These are phyloP conservation scores for Petrosia ficiformis DNA, from an alignment of 37 sponge, comb jelly and placozoan species.

Conservation along the genomic window DNA sequence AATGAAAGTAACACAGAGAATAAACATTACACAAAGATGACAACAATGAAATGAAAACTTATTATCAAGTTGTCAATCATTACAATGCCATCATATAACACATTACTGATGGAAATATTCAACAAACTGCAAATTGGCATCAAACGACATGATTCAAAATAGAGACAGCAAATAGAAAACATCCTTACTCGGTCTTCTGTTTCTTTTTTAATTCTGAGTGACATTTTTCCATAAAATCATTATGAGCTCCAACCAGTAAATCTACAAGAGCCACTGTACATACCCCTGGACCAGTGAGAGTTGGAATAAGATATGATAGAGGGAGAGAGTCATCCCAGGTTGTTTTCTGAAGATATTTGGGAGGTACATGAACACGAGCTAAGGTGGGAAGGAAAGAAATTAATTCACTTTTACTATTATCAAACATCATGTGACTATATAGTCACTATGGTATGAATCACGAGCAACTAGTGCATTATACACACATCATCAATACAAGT, in stretches of 20 bases:
- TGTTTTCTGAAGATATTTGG: constrained; percentile 17
- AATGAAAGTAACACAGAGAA: background rate
- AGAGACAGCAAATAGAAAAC: no score
- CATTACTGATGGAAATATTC: no score
- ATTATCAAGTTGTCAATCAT: background rate
- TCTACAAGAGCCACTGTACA: constrained; percentile 62
- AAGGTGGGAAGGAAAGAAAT: no score
- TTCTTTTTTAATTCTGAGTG: background rate
- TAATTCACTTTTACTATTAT: no score
- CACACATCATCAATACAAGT: no score
- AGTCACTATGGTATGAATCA: no score
- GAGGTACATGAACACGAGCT: constrained; percentile 52
- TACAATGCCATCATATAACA: no score
- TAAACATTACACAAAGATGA: background rate
- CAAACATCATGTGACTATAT: no score
- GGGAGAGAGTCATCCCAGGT: constrained; percentile 12
- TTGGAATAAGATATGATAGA: constrained; percentile 69
- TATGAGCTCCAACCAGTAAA: constrained; percentile 59
- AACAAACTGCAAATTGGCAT: no score
- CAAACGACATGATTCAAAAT: no score
- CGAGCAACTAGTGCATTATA: no score
- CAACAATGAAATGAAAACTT: no score
- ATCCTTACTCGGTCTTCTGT: constrained; percentile 17
- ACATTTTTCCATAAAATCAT: constrained; percentile 64
- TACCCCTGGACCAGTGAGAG: constrained; percentile 54